phyloP scores from a whole-genome alignment of 2,888 invertebrate genomes.

The Unio pictorum region DNA sequence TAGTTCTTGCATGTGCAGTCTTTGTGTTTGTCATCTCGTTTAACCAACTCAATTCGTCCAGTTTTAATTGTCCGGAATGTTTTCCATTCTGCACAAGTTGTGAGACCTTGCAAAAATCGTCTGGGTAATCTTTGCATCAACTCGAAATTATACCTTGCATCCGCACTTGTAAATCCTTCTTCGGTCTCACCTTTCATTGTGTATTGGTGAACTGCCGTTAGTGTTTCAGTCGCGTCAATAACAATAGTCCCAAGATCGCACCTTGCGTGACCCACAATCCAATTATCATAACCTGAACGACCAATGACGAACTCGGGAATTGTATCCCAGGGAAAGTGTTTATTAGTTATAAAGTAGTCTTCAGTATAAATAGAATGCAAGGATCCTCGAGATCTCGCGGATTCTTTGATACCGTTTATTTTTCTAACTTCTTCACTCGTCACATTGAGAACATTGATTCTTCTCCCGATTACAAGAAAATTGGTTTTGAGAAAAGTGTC shows the following conservation, averaged over 20 bases:
- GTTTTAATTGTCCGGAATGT: slow-evolving; percentile 9
- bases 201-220: slow-evolving; percentile 36
- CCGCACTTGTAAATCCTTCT: slow-evolving; percentile 25
- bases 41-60: too few relatives aligned
- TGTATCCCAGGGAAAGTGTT: slow-evolving; percentile 29
- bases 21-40: too few relatives aligned
- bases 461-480: slow-evolving; percentile 29
- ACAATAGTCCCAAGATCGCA: slow-evolving; percentile 31
- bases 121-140: slow-evolving; percentile 23
- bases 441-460: slow-evolving; percentile 33
- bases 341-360: slow-evolving; percentile 36
- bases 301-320: slow-evolving; percentile 37
- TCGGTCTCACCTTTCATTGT: slow-evolving; percentile 32
- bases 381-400: slow-evolving; percentile 6
- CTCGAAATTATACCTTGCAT: slow-evolving; percentile 26
- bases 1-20: too few relatives aligned
- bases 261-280: slow-evolving; percentile 36
- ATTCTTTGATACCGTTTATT: slow-evolving; percentile 9
- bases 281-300: slow-evolving; percentile 40
- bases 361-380: slow-evolving; percentile 27
- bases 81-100: slow-evolving; percentile 19
- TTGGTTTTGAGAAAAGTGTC: slow-evolving; percentile 4
- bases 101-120: slow-evolving; percentile 30
- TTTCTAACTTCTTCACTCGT: slow-evolving; percentile 15
- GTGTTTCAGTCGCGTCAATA: slow-evolving; percentile 34